Evolutionary conservation across 2,797 vertebrate genomes (phyloP).

Genomic region (Setipinna tenuifilis): DNA sequence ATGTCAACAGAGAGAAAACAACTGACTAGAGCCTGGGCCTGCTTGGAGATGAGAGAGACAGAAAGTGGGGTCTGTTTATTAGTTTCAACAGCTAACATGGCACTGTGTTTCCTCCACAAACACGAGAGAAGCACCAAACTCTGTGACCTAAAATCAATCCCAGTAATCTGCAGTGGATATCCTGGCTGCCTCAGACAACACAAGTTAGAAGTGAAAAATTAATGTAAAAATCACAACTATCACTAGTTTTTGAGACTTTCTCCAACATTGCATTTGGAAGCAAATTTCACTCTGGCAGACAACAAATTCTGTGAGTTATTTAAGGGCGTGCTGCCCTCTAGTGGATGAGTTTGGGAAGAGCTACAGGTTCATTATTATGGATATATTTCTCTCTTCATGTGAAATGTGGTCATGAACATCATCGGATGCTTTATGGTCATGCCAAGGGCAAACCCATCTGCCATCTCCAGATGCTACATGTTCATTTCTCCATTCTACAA

Average conservation of each 20-base stretch:
- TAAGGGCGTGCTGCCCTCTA: neutral
- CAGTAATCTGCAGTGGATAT: neutral
- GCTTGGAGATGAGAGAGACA: constrained; percentile 27
- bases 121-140: constrained; percentile 38
- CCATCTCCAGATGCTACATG: no score
- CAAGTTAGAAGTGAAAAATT: neutral
- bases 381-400: neutral
- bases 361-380: neutral
- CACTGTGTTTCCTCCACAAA: constrained; percentile 60
- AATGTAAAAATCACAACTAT: neutral
- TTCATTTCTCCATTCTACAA: no score
- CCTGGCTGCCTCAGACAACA: neutral
- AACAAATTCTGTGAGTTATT: neutral
- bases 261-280: neutral
- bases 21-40: constrained; percentile 35
- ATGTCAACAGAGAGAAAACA: constrained; percentile 65
- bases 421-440: no score
- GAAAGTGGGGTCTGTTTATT: constrained; percentile 54
- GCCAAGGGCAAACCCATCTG: no score
- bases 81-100: constrained; percentile 62
- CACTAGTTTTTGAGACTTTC: neutral
- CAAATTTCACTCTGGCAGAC: neutral
- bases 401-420: neutral
- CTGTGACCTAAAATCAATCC: neutral
- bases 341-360: neutral